Conservation (phyloP, 2,797 vertebrate species). For the Threskiornis aethiopicus region DNA sequence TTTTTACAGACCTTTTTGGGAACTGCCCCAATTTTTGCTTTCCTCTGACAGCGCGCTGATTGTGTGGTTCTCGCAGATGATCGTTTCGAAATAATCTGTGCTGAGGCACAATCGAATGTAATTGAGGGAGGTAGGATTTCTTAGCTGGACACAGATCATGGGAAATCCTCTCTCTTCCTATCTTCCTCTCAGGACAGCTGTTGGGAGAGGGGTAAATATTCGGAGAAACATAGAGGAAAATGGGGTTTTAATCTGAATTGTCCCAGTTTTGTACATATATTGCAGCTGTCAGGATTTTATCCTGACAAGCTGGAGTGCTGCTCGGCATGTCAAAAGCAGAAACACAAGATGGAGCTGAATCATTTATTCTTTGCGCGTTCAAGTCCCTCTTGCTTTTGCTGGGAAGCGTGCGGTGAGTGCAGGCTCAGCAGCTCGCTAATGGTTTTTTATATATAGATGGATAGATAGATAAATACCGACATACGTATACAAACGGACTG, state of each 20-base stretch:
- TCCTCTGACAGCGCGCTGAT: neutral
- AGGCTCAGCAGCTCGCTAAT: neutral
- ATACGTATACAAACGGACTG: fast-evolving
- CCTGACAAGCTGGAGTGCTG: neutral
- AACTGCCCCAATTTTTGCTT: neutral
- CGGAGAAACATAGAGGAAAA: neutral
- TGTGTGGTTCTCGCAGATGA: neutral
- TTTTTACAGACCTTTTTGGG: neutral
- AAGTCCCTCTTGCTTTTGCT: neutral
- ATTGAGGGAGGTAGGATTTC: neutral
- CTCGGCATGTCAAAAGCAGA: neutral
- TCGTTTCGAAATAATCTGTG: neutral
- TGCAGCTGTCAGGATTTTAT: conserved; percentile 3
- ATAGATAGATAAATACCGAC: fast-evolving
- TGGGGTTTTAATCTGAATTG: neutral
- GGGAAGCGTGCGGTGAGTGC: neutral
- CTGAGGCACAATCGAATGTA: neutral
- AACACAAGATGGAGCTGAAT: conserved; percentile 52
- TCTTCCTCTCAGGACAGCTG: neutral
- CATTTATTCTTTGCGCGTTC: neutral
- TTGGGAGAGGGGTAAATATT: neutral
- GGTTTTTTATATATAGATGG: neutral
- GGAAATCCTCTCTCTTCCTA: neutral
- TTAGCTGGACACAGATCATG: neutral
- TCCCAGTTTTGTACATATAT: neutral